Percentiles rank a stretch among this genome's conserved stretches.
These are phyloP conservation scores for Protosalanx chinensis DNA, from an alignment of 2,797 vertebrate genomes.

Conservation along the genomic window DNA sequence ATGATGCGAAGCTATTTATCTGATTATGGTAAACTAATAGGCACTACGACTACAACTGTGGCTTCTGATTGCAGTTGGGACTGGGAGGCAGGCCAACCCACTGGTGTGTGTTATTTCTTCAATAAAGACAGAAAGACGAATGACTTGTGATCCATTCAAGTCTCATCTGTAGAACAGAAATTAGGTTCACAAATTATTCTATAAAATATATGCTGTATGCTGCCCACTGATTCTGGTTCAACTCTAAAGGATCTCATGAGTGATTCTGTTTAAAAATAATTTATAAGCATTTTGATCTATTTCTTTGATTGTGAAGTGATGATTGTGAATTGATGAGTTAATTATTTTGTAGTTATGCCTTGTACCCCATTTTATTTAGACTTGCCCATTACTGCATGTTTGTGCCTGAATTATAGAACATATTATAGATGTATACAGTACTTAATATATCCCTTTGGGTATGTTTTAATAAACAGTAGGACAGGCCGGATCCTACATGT, in stretches of 20 bases:
- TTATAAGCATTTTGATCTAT: background rate
- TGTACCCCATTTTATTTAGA: background rate
- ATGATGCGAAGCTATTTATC: background rate
- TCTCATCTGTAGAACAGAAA: too few relatives aligned
- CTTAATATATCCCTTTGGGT: background rate
- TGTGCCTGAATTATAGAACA: background rate
- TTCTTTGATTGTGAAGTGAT: conserved; percentile 4
- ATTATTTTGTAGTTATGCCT: background rate
- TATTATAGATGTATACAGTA: background rate
- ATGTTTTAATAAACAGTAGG: background rate
- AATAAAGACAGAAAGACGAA: too few relatives aligned
- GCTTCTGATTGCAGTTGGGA: background rate
- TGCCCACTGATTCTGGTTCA: too few relatives aligned
- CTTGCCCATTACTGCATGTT: background rate
- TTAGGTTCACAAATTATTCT: too few relatives aligned
- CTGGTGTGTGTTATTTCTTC: background rate
- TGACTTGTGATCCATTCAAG: too few relatives aligned
- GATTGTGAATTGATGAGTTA: background rate
- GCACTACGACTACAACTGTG: background rate
- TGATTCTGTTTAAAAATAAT: background rate
- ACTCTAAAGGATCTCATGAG: too few relatives aligned
- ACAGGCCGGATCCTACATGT: background rate
- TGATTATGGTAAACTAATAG: background rate
- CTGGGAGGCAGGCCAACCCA: background rate
- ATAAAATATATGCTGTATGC: too few relatives aligned